Base-by-base conservation (phyloP, 2,113 vertebrate genomes). In the Phylloscopus trochilus region DNA sequence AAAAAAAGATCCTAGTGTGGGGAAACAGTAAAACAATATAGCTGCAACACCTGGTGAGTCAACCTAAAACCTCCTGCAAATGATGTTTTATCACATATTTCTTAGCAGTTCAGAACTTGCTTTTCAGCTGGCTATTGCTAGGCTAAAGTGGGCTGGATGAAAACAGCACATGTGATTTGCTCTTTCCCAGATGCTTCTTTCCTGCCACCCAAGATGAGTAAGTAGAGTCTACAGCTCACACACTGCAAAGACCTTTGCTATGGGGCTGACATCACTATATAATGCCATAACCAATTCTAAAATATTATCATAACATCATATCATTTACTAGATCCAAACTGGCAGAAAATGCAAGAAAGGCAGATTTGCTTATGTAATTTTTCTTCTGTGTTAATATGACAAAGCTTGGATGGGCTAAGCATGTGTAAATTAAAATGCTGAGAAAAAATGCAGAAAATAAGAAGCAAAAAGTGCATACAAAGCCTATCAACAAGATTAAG, bases 181-280 rank as follows among this genome's bases (percentile, higher is more conserved):
- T 74, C 13, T 58, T 87, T 84, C 68, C 84, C 74, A 76, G 62
- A 89, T 91, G 67, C 60, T 79, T 59, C 51, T 85, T 92, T 96
- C 43, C 75, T 95, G 70, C 72, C 44, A 90, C 17, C 27, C 64
- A 47, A 86, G 52, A 89, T 78, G 86, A 67, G 22, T 47, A 47
- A 81, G 62, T 62, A 64, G 35, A 4, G 0, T 80, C 64, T 81
- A 41, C 44, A 81, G n/a, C 3, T 85, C 55, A 47, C 17, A 72
- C 22, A 8, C 7, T 49, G 27, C 10, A 55, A 44, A 72, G 62
- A 87, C n/a, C 49, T 90, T 72, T 72, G 47, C 37, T 72, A 15
- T 69, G 31, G 39, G 52, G 52, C 24, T 87, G 72, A 68, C 9
- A 46, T 67, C 39, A 26, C 68, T 59, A 16, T 15, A 21, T 41